Percentiles rank a stretch among this genome's conserved stretches.
Conservation (phyloP, 1,140 invertebrate species). For the Monomorium pharaonis region DNA sequence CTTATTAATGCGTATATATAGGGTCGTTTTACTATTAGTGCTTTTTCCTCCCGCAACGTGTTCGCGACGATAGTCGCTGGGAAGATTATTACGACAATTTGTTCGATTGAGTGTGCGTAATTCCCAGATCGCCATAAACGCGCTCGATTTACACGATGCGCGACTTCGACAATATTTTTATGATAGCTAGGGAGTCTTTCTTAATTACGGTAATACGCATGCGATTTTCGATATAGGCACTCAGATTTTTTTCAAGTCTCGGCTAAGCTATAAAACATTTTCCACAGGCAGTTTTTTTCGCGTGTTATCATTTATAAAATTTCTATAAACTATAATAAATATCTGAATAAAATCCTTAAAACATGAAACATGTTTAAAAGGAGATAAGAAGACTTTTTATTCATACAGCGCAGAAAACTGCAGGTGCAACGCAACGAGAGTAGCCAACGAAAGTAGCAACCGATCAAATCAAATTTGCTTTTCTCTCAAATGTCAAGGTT, state of each 20-base stretch:
- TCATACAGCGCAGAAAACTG: neutral
- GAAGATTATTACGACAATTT: constrained; percentile 34
- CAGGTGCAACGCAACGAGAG: constrained; percentile 9
- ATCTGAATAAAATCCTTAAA: neutral
- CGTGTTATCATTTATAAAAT: neutral
- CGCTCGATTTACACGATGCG: constrained; percentile 26
- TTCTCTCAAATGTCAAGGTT: constrained; percentile 19
- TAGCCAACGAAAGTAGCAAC: neutral
- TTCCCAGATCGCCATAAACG: neutral
- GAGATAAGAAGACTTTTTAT: constrained; percentile 5
- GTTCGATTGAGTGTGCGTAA: neutral
- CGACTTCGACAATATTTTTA: constrained; percentile 5
- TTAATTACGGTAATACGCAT: neutral
- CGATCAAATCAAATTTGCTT: constrained; percentile 22
- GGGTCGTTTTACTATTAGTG: constrained; percentile 51
- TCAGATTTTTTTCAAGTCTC: neutral
- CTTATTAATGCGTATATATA: constrained; percentile 47
- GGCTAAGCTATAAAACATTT: neutral
- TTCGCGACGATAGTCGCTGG: neutral
- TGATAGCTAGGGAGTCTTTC: neutral
- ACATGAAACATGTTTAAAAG: neutral
- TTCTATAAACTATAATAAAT: neutral
- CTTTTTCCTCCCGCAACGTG: constrained; percentile 18
- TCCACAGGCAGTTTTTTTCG: neutral
- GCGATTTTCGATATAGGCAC: neutral